Conservation (phyloP, 2,888 invertebrate genomes). For the Drosophila neutralis region DNA sequence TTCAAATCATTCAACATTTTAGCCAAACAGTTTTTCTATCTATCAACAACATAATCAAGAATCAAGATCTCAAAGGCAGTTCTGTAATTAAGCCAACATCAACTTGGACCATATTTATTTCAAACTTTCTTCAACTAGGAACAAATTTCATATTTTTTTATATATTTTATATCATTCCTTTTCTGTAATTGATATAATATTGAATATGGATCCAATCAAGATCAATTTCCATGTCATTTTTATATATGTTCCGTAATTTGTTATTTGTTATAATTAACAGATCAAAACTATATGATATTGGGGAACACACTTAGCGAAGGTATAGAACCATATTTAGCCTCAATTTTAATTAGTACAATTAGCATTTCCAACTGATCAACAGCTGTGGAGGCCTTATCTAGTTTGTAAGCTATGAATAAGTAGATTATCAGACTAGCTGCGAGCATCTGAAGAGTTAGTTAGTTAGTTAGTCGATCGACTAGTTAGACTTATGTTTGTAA, state of each 20-base stretch:
- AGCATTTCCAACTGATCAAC: background rate
- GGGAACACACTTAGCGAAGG: conserved; percentile 38
- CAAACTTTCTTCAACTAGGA: background rate
- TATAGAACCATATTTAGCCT: conserved; percentile 8
- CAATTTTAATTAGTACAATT: background rate
- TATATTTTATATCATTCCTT: background rate
- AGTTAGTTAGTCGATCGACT: background rate
- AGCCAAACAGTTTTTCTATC: background rate
- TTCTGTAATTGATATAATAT: background rate
- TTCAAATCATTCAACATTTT: background rate
- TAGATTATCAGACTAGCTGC: conserved; percentile 5
- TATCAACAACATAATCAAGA: background rate
- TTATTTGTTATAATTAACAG: conserved; percentile 25
- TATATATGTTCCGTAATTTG: background rate
- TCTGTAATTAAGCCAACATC: background rate
- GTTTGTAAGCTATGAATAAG: conserved; percentile 9
- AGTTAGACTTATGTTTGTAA: conserved; percentile 18
- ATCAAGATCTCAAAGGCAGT: background rate
- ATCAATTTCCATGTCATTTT: background rate
- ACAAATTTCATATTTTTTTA: background rate
- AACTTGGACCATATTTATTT: background rate
- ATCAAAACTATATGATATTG: conserved; percentile 42
- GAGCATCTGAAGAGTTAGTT: background rate
- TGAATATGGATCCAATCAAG: background rate
- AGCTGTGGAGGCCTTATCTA: conserved; percentile 6